phyloP scores from a whole-genome alignment of 1,140 invertebrate genomes.

The Solenopsis invicta region DNA sequence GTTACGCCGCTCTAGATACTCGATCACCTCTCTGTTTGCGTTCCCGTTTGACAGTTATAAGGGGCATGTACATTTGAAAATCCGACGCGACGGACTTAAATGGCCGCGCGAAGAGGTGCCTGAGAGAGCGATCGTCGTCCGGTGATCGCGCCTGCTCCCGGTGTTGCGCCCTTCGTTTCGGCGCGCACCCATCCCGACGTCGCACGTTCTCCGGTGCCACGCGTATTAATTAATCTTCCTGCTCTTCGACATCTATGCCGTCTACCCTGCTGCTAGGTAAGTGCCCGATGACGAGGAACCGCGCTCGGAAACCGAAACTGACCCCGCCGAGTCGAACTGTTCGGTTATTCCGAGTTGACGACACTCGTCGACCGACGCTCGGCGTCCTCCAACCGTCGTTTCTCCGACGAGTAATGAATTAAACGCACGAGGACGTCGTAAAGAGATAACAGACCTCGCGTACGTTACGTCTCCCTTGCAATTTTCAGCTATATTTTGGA shows the following conservation, averaged over 20 bases:
- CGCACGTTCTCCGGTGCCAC: not conserved
- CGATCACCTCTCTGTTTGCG: slow-evolving; percentile 70
- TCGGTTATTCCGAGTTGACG: not conserved
- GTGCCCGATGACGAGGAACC: not conserved
- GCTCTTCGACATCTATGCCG: slow-evolving; percentile 4
- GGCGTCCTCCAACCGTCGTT: not conserved
- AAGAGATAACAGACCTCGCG: not conserved
- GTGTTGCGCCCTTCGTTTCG: not conserved
- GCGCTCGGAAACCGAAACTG: no score
- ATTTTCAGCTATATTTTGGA: not conserved
- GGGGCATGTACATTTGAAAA: slow-evolving; percentile 74
- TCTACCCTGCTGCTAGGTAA: slow-evolving; percentile 39
- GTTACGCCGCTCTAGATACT: slow-evolving; percentile 23
- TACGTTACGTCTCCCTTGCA: not conserved
- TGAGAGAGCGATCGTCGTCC: slow-evolving; percentile 3
- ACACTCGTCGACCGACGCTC: not conserved
- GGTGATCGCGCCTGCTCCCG: not conserved
- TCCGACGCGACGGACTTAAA: slow-evolving; percentile 69
- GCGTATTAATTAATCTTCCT: no score
- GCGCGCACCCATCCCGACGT: not conserved
- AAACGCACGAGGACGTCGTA: not conserved
- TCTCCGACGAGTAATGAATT: not conserved
- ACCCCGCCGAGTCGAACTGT: no score
- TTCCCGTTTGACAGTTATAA: slow-evolving; percentile 70
- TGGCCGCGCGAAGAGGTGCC: slow-evolving; percentile 59